Evolutionary conservation across 2,888 invertebrate genomes (phyloP), one percentile per base, ranked within the genome.

Genomic region (Callyntrura guangdongensis): DNA sequence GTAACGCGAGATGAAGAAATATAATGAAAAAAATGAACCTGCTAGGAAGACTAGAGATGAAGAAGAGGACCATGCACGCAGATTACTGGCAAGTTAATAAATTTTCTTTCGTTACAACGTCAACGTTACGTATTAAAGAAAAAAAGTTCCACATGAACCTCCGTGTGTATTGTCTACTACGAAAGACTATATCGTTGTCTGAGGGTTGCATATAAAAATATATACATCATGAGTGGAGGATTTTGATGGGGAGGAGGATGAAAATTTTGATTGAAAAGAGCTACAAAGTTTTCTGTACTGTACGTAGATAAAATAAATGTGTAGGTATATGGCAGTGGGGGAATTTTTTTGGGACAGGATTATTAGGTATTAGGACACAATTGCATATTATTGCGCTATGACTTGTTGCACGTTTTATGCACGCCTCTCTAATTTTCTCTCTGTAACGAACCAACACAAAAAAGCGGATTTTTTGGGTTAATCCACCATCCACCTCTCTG

Each of bases 351-450:
- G 27, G 59, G 25, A 56, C 11, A 27, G 11, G 27, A 27, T 53
- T 53, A 53, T 69, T 25, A 49, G 59, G 56, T 27, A 61, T 81
- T 81, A 36, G 45, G 81, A 25, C 45, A 59, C 22, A 81, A 53
- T 20, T 61, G 20, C 61, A 20, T 27, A 56, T 59, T 56, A 22
- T 53, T 9, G 5, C 25, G 47, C 6, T 79, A 6, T 64, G 64
- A 27, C 20, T 8, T 77, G 22, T 22, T 74, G 74, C 74, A 77
- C 25, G 77, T 36, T 36, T 36, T 36, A 77, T 86, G 79, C 64
- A 86, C 79, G 79, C 77, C 86, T 77, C 79, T 74, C 77, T 77
- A 53, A 77, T 53, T 36, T 36, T 36, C 36, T 36, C 36, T 86
- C 77, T 85, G 14, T 20, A 49, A n/a, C 59, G 74, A 47, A 22